Base-by-base conservation (phyloP, 1,140 invertebrate genomes). In the Leptestheria dahalacensis region DNA sequence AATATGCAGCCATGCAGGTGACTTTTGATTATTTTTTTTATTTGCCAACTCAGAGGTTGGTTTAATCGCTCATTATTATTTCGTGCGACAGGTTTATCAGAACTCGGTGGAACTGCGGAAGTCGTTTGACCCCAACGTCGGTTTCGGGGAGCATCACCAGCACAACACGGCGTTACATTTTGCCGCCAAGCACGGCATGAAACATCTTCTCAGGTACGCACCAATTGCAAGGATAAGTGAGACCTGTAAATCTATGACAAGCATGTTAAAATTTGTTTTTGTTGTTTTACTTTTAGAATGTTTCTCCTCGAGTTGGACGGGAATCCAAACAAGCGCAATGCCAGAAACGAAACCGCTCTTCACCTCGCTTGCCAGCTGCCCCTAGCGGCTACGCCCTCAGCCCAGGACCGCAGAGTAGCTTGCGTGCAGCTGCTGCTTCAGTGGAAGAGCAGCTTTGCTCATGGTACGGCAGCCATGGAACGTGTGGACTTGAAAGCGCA, bases 161-260 rank as follows among this genome's bases (percentile, higher is more conserved):
- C 80, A 83, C 70, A 82, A 84, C 67, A 84, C 81, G 10, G 79
- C 81, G 26, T 69, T 85, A 56, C 82, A 84, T 71, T 81, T 79
- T 68, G 80, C 79, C 57, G 76, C 81, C 26, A 77, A 78, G 69
- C 79, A 82, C 75, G 81, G 79, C 64, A 81, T 80, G 79, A 78
- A 82, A 68, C 80, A 81, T 67, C 68, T 84, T 59, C 65, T 80
- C 23, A 71, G 77, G 78, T 79, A 69, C 62, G 20, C n/a, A n/a
- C n/a, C n/a, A n/a, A n/a, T n/a, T n/a, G n/a, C n/a, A n/a, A n/a
- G 33, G 33, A 12, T 48, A n/a, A 29, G 21, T 50, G 24, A 47
- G 23, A 47, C 47, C 41, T 20, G 1, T 10, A 24, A 26, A 25
- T 1, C 55, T 48, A 25, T 18, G 47, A 15, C 20, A 23, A 48